Conservation (phyloP, 2,113 vertebrate genomes). For the Hyperopisus bebe region DNA sequence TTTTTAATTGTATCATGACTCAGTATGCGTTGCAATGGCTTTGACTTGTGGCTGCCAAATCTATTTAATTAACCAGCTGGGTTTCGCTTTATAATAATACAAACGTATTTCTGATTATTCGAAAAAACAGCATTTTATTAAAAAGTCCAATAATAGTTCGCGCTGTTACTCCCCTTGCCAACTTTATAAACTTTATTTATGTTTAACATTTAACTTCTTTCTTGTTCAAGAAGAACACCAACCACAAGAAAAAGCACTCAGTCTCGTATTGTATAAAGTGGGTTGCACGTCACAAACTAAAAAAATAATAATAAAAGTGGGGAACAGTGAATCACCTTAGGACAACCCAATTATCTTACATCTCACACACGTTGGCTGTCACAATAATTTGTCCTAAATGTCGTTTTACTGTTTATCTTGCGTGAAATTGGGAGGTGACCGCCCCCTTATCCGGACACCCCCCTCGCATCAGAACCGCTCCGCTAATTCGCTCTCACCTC, state of each 20-base stretch:
- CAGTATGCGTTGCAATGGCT: neutral
- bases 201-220: neutral
- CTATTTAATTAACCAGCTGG: neutral
- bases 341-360: neutral
- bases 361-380: neutral
- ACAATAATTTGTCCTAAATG: slow-evolving; percentile 20
- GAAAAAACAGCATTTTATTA: neutral
- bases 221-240: neutral
- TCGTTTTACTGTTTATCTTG: slow-evolving; percentile 36
- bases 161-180: neutral
- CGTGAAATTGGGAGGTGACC: slow-evolving; percentile 53
- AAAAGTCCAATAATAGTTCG: neutral
- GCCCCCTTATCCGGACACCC: slow-evolving; percentile 35
- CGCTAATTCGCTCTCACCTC: slow-evolving; percentile 63
- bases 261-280: neutral
- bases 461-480: slow-evolving; percentile 50
- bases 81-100: neutral
- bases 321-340: neutral
- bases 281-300: neutral
- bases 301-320: neutral
- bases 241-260: neutral
- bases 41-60: neutral
- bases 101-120: neutral
- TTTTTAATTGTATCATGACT: neutral
- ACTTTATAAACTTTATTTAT: neutral